Evolutionary conservation across 2,888 invertebrate species (phyloP), one percentile per base, ranked within the genome.

Genomic region (Pediacus dermestoides): DNA sequence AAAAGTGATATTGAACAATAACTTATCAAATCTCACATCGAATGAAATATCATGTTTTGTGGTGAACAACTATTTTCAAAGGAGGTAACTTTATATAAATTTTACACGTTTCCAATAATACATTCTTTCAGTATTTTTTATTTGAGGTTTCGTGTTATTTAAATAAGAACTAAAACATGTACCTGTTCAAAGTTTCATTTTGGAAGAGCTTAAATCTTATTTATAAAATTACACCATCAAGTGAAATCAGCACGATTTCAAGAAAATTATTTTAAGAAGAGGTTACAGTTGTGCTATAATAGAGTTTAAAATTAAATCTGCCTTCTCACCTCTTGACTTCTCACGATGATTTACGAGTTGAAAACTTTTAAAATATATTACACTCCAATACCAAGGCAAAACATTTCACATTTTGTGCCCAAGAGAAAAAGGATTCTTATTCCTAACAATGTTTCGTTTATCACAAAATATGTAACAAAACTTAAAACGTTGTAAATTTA

Each of bases 281-380:
- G 28, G 28, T 28, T 28, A 31, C 39, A 37, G 39, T 39, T 39
- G 41, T 42, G 50, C 46, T 50, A 55, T 58, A 57, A 57, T 57
- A 51, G 59, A 63, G 58, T 63, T 63, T 58, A 60, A 60, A 62
- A 63, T 63, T 62, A 63, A 64, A 63, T 61, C 61, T 57, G 52
- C 51, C 51, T 55, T 55, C 55, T 59, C 61, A 59, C 61, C 50
- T 52, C 50, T 58, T 60, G 57, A 62, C 61, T 62, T 61, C 60
- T 50, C 61, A 61, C 60, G 58, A 63, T 64, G 63, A 63, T 63
- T 63, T 63, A 63, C 54, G 56, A 52, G 50, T 54, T 39, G 42
- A 48, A 47, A 63, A 58, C 55, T 63, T 57, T 57, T 52, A 53
- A 61, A 61, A 61, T 61, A 61, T 61, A 58, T 59, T 50, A 48